Evolutionary conservation across 2,888 invertebrate species (phyloP), one percentile per base, ranked within the genome.

Genomic region (Bugulina stolonifera): DNA sequence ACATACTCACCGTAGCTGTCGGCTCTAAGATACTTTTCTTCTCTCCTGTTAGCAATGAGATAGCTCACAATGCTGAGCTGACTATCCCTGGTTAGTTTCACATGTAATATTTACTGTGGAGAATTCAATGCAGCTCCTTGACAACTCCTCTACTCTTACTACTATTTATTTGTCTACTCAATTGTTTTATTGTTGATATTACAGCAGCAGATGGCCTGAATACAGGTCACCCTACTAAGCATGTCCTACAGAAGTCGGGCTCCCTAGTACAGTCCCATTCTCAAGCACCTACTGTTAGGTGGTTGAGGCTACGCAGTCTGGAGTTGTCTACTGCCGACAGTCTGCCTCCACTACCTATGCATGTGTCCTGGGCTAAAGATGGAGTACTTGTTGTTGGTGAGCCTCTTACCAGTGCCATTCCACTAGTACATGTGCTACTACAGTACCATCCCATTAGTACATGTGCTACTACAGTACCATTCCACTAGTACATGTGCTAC

Each of bases 351-450:
- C 85, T 99, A 69, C 99, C 99, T 0, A 98, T 98, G 93, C 95
- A 97, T 83, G 92, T 98, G 79, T 95, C 95, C 0, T 99, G 99
- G 98, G 96, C 98, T 0, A 89, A 99, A 32, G 98, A 98, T 81
- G 98, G 98, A 0, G 94, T 99, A 76, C 86, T 99, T 0, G 94
- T 99, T 0, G 96, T 99, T 0, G 70, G 70, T 70, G 32, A 43
- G 70, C n/a, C n/a, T n/a, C n/a, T n/a, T n/a, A n/a, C n/a, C n/a
- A n/a, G n/a, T n/a, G n/a, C n/a, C n/a, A n/a, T n/a, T n/a, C n/a
- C n/a, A n/a, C n/a, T n/a, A n/a, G n/a, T n/a, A n/a, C n/a, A n/a
- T n/a, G n/a, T n/a, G n/a, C n/a, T n/a, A n/a, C n/a, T n/a, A n/a
- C n/a, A n/a, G n/a, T n/a, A n/a, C n/a, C n/a, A n/a, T n/a, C n/a